Evolutionary conservation across 2,113 vertebrate genomes (phyloP), one percentile per base, ranked within the genome.

Genomic region (Siniperca chuatsi): DNA sequence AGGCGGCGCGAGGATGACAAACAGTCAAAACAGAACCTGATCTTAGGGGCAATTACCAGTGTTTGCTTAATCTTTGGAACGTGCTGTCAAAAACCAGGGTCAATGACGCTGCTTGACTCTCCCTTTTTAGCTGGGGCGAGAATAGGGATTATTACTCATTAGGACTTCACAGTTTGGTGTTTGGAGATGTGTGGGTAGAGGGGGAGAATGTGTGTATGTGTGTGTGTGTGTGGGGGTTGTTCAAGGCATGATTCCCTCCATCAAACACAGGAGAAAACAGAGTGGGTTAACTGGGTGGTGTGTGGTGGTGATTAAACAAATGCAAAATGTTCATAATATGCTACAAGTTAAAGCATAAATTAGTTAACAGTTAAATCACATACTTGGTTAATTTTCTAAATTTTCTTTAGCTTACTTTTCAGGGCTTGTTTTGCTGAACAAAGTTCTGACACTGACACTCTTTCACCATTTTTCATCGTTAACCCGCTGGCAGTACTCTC

Each of bases 1-100:
- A 87, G 86, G 86, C 70, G 70, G 72, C 66, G 44, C 23, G 35
- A 80, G 85, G 91, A 91, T 33, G 84, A 87, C 92, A 93, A 93
- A 91, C 91, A 94, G 92, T 92, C 93, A 93, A 94, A 95, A 93
- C 92, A 94, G 86, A 93, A 93, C 87, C 75, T 83, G 93, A 94
- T 92, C 94, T 92, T 80, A 0, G 82, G 83, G 88, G 83, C 83
- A 94, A 94, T 95, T 94, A 92, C 90, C 76, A 82, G 69, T 91
- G 92, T 94, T 94, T 95, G 90, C 78, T 93, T 93, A 94, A 92
- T 93, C 92, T 92, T 84, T 91, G 75, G 87, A 91, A 93, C 90
- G 73, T 84, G 89, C 86, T 93, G 91, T 92, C 64, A 40, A 92
- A 92, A 91, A 87, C 67, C 79, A 73, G 87, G 91, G 90, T 94